Base-by-base conservation (phyloP, 2,888 invertebrate genomes). In the Amphiduros pacificus region DNA sequence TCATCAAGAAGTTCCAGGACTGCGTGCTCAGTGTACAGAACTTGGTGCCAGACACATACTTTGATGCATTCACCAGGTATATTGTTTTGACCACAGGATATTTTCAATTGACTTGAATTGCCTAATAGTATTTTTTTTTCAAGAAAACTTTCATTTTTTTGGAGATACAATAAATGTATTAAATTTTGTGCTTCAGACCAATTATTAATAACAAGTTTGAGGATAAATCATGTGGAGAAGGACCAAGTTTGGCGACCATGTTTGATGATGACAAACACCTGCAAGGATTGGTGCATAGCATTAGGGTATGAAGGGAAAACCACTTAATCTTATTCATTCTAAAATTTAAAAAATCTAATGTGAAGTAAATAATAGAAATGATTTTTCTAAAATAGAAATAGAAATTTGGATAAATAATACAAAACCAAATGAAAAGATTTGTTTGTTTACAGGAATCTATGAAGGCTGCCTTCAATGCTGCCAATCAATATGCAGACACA, bases 191-290 rank as follows among this genome's bases (percentile, higher is more conserved):
- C 77, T 80, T 52, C 71, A 90, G 90, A 62, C 93, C 93, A 0
- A 87, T 90, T 22, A 90, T 94, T 65, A 92, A 93, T 86, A 90
- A 89, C 22, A 90, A 91, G 74, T 87, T 89, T 74, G 91, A 92
- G 71, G 89, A 91, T 49, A 87, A 90, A 77, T 87, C 90, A 0
- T 89, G 90, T 60, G 91, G 91, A 1, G 85, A 86, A 29, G 88
- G 92, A 0, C 92, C 93, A 0, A 87, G 88, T 64, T 82, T 93
- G 32, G 84, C 86, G 44, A 88, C 88, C 71, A 86, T 92, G 56
- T 84, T 93, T 76, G 86, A 87, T 58, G 88, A 88, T 66, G 91
- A 93, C 78, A 83, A 84, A 54, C 72, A 84, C 26, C 83, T 91
- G 76, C 73, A 86, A 54, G 80, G 80, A 0, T 82, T 88, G 60